A percentile compares a stretch with the other conserved stretches of the same genome.
Evolutionary conservation across 2,113 vertebrate genomes (phyloP).

Genomic region (Leiothrix lutea): DNA sequence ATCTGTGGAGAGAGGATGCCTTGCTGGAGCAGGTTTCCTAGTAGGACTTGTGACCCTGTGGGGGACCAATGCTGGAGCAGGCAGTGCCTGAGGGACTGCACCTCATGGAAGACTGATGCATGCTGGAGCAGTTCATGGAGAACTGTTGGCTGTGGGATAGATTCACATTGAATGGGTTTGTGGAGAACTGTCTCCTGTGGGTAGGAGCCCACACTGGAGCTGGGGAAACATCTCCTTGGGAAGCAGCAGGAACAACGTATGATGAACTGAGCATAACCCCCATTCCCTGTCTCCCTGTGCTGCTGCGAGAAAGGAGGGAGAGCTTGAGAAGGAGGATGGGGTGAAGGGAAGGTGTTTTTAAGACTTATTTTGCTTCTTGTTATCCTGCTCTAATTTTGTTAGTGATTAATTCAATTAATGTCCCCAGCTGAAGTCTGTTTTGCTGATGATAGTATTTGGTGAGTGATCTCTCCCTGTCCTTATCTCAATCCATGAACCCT

Average conservation of each 20-base stretch:
- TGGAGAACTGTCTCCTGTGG: not conserved
- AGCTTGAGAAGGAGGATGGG: not conserved
- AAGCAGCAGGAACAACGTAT: fast-evolving
- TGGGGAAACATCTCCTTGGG: fast-evolving
- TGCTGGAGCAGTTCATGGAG: fast-evolving
- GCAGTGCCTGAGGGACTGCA: not conserved
- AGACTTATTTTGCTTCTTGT: not conserved
- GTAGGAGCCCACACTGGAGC: fast-evolving
- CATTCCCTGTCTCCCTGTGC: not conserved
- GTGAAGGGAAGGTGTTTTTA: not conserved
- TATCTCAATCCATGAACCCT: not conserved
- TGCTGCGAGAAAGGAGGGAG: not conserved
- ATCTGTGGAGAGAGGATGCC: not conserved
- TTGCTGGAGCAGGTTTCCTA: not conserved
- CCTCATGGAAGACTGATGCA: not conserved
- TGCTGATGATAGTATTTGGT: not conserved
- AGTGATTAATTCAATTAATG: not conserved
- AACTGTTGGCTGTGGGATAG: not conserved
- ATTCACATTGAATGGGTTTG: fast-evolving
- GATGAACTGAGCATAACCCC: not conserved
- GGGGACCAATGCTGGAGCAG: not conserved
- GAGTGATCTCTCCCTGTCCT: not conserved
- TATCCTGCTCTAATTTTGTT: not conserved
- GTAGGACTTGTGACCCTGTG: not conserved
- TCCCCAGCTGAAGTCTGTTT: not conserved